A percentile compares a stretch with the other conserved stretches of the same genome.
Evolutionary conservation across 2,113 vertebrate genomes (phyloP).

Genomic region (Malurus alboscapulatus): DNA sequence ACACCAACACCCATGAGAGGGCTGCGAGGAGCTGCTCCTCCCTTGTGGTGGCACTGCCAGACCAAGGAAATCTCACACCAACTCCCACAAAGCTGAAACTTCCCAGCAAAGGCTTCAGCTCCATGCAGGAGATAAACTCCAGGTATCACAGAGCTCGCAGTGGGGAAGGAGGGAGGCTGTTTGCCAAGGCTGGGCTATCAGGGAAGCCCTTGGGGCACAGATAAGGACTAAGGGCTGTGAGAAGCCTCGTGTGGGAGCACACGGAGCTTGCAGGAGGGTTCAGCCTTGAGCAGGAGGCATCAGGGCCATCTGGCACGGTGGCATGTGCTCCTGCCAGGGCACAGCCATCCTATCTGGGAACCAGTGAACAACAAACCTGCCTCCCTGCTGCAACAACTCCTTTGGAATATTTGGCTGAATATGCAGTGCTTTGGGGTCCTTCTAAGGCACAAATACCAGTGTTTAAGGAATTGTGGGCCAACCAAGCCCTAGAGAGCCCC

Average conservation of each 20-base stretch:
- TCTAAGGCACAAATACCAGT: background rate
- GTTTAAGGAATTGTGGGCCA: background rate
- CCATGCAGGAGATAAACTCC: background rate
- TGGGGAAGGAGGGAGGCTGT: background rate
- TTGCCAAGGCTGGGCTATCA: background rate
- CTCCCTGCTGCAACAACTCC: rapidly evolving
- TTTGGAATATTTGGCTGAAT: rapidly evolving
- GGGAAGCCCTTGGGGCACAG: background rate
- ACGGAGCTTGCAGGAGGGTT: background rate
- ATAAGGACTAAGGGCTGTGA: background rate
- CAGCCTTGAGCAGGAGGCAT: background rate
- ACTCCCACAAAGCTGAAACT: background rate
- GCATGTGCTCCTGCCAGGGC: background rate
- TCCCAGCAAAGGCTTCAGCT: background rate
- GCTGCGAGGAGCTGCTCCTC: background rate
- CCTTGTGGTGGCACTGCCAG: background rate
- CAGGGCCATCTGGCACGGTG: rapidly evolving
- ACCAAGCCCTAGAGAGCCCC: background rate
- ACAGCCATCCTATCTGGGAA: rapidly evolving
- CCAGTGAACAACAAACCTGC: rapidly evolving
- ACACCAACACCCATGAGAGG: background rate
- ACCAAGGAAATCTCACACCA: background rate
- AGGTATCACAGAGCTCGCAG: background rate
- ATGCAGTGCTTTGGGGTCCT: rapidly evolving
- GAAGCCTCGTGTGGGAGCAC: background rate